Conservation (phyloP, 1,140 invertebrate species). For the Diabrotica virgifera region DNA sequence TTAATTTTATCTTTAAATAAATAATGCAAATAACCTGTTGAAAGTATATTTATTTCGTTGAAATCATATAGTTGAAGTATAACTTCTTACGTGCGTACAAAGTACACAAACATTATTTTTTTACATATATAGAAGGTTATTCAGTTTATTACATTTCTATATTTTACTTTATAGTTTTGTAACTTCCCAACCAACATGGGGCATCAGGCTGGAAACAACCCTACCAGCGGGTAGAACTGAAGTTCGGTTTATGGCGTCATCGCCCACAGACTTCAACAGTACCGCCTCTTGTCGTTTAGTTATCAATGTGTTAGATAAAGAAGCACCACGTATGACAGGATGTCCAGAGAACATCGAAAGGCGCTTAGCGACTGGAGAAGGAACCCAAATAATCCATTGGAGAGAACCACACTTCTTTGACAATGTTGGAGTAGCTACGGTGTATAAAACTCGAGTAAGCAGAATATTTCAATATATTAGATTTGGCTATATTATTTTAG, state of each 20-base stretch:
- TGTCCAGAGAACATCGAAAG: conserved; percentile 67
- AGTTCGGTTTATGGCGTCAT: conserved; percentile 60
- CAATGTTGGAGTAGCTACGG: conserved; percentile 56
- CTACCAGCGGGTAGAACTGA: conserved; percentile 57
- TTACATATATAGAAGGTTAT: no score
- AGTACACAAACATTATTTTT: no score
- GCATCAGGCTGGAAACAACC: conserved; percentile 60
- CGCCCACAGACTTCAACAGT: conserved; percentile 52
- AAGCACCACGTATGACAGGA: conserved; percentile 55
- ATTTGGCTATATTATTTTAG: background rate
- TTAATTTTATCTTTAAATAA: no score
- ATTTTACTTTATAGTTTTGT: conserved; percentile 53
- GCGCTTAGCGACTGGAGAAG: conserved; percentile 54
- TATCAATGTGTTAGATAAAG: conserved; percentile 61
- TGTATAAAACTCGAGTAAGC: conserved; percentile 64
- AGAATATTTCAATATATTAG: background rate
- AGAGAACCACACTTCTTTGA: conserved; percentile 66
- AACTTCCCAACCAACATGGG: conserved; percentile 61
- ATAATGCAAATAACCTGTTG: no score
- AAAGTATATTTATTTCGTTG: no score
- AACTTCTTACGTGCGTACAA: no score
- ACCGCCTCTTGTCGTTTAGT: conserved; percentile 58
- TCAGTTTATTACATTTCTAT: background rate
- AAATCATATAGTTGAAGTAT: no score
- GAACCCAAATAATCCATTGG: conserved; percentile 60